A percentile compares a stretch with the other conserved stretches of the same genome.
These are phyloP conservation scores for Petrocephalus microphthalmus DNA, from an alignment of 2,113 vertebrate species.

Conservation along the genomic window DNA sequence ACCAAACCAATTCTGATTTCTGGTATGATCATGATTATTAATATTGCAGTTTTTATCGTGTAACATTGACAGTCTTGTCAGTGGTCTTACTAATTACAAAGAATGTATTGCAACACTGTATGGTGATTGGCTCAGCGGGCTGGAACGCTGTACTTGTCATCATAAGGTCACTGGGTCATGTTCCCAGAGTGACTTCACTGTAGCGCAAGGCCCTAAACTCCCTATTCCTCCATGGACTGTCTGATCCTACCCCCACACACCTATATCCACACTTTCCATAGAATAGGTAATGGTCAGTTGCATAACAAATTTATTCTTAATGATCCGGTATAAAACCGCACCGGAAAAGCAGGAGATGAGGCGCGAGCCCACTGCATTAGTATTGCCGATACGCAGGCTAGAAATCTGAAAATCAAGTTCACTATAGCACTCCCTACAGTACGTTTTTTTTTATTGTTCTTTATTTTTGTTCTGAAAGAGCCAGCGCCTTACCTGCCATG, in stretches of 20 bases:
- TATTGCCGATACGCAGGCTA: too few species aligned
- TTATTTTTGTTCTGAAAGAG: too few species aligned
- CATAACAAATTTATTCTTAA: too few species aligned
- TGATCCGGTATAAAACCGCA: too few species aligned
- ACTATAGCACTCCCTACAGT: too few species aligned
- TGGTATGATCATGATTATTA: neutral
- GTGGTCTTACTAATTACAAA: neutral
- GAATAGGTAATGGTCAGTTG: too few species aligned
- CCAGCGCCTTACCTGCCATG: too few species aligned
- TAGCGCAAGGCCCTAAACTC: neutral
- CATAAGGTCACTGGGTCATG: neutral
- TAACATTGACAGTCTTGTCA: neutral
- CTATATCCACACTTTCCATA: too few species aligned
- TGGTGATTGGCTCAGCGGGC: neutral
- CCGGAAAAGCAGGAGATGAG: too few species aligned
- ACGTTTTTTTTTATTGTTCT: too few species aligned
- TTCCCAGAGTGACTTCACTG: neutral
- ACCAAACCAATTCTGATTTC: neutral
- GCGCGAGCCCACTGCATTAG: too few species aligned
- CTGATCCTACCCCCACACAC: neutral
- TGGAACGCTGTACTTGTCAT: neutral
- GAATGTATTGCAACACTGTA: neutral
- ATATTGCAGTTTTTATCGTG: neutral
- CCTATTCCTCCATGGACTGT: neutral
- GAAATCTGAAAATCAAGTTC: too few species aligned